Base-by-base conservation (phyloP, 2,797 vertebrate species). In the Sorex maritimensis region DNA sequence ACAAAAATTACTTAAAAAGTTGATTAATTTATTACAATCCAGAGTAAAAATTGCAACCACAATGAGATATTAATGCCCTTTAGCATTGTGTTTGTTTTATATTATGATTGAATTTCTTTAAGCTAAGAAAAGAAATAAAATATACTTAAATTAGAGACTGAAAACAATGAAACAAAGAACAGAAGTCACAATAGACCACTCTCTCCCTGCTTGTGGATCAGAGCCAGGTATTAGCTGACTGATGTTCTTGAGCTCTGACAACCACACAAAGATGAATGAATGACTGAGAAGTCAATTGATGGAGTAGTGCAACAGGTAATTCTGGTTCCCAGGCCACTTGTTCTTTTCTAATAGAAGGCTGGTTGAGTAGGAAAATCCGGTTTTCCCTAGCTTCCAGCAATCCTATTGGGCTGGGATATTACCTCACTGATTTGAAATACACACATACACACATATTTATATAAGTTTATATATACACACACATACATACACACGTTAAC, bases 331-430 rank as follows among this genome's bases (percentile, higher is more conserved):
- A 12, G 38, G 23, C 28, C 46, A 75, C 28, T 63, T 78, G n/a
- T 72, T 84, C 55, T 69, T 81, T 65, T 75, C 49, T 1, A 49
- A 78, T 2, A 73, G 86, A 69, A 86, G 23, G 63, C 61, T 24
- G 49, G 65, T 95, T 97, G 58, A 92, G 82, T 38, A 68, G 74
- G 92, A 93, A 86, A 81, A 81, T 94, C 86, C 92, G 84, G 94
- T 97, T 95, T 95, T 90, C 95, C 96, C 92, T 69, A 68, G 55
- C 87, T 96, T 82, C 8, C 12, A 86, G 74, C 93, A 95, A 95
- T 96, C 65, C 73, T 68, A 81, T 75, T 88, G 65, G 55, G 77
- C 89, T 89, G 75, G 81, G 92, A 93, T 65, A 78, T 71, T 61
- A 80, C 72, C 82, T 96, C 79, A 94, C 14, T 79, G 68, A n/a